A percentile compares a stretch with the other conserved stretches of the same genome.
Evolutionary conservation across 2,113 vertebrate genomes (phyloP).

Genomic region (Telmatochromis sp.): DNA sequence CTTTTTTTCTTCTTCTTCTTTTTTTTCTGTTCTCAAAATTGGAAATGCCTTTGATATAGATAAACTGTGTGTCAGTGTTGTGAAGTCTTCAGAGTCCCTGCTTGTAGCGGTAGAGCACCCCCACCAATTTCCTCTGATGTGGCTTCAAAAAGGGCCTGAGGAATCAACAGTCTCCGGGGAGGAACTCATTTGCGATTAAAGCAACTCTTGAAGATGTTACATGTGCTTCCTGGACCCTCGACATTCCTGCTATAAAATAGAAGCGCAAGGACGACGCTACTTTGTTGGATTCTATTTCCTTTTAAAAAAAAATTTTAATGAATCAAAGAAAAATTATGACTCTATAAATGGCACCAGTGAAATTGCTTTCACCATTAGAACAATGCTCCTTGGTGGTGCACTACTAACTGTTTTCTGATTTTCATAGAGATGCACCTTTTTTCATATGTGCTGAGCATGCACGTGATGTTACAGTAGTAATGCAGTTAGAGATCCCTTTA

Average conservation of each 20-base stretch:
- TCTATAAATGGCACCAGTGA: background rate
- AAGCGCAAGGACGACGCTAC: background rate
- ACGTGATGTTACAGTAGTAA: background rate
- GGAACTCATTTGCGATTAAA: slow-evolving; percentile 43
- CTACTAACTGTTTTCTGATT: background rate
- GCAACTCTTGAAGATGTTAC: slow-evolving; percentile 8
- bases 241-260: background rate
- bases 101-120: background rate
- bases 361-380: background rate
- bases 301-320: fast-evolving
- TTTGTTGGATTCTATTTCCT: background rate
- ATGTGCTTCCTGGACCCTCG: background rate
- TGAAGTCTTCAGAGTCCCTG: background rate
- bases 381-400: background rate
- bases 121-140: slow-evolving; percentile 35
- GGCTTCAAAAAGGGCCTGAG: slow-evolving; percentile 36
- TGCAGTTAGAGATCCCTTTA: background rate
- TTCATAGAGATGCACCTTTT: background rate
- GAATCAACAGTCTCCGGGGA: slow-evolving; percentile 16
- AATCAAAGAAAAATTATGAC: background rate
- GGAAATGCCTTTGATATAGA: slow-evolving; percentile 13
- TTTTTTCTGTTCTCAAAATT: background rate
- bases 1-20: background rate
- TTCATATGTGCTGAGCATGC: background rate
- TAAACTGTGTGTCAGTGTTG: slow-evolving; percentile 9